phyloP scores from a whole-genome alignment of 2,888 invertebrate species.

The Lasius fuliginosus region DNA sequence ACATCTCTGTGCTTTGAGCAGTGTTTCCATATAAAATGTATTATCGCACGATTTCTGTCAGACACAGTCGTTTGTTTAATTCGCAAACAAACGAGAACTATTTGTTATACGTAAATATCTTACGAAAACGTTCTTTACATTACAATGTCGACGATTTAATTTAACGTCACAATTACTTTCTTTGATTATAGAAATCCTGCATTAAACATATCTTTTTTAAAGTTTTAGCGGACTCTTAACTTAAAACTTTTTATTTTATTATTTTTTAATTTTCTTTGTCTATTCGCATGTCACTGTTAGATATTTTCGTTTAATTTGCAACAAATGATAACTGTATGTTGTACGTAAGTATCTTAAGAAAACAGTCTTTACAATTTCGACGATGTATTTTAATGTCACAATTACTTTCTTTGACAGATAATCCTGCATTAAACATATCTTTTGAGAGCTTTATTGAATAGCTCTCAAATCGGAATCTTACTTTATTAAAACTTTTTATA shows the following conservation, averaged over 20 bases:
- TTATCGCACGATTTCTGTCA: slow-evolving; percentile 20
- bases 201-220: not conserved
- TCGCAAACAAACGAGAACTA: not conserved
- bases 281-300: not conserved
- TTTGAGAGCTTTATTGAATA: not conserved
- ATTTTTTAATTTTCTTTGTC: not conserved
- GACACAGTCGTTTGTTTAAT: not conserved
- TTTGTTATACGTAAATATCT: not conserved
- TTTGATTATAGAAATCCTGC: not conserved
- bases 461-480: not conserved
- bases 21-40: slow-evolving; percentile 4
- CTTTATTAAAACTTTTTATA: not conserved
- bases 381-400: not conserved
- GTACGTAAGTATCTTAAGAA: not conserved
- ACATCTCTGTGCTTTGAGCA: slow-evolving; percentile 21
- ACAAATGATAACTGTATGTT: not conserved
- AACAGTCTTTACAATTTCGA: not conserved
- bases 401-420: not conserved
- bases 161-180: not conserved
- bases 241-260: not conserved
- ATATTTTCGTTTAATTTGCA: not conserved
- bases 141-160: not conserved
- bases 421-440: not conserved
- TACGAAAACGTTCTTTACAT: not conserved
- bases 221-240: not conserved